Conservation (phyloP, 2,888 invertebrate species). For the Apotomis capreana region DNA sequence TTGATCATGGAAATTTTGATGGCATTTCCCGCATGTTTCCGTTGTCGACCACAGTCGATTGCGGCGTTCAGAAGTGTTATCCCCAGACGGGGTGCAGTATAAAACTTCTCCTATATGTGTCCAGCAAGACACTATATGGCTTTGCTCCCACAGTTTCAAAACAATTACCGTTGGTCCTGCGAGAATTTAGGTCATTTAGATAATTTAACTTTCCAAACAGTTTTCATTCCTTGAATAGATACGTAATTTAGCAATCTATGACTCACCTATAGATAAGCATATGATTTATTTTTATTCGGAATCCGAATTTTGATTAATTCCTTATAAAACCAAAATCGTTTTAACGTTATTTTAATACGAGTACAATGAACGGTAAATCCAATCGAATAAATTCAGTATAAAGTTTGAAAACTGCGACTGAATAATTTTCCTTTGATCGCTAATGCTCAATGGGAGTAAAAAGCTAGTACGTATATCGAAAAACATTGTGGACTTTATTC, state of each 20-base stretch:
- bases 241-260: too few relatives aligned
- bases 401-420: constrained; percentile 35
- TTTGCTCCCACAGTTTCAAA: constrained; percentile 17
- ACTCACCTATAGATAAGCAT: too few relatives aligned
- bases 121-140: background rate
- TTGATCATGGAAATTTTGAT: too few relatives aligned
- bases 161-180: constrained; percentile 1
- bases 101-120: constrained; percentile 20
- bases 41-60: too few relatives aligned
- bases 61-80: background rate
- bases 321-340: constrained; percentile 6
- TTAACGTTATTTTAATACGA: constrained; percentile 15
- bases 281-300: background rate
- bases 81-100: background rate
- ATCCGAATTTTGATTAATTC: background rate
- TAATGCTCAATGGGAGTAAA: constrained; percentile 21
- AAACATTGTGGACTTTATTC: background rate
- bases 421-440: constrained; percentile 36
- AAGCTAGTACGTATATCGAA: background rate
- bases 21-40: too few relatives aligned
- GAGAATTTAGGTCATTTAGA: background rate
- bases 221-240: too few relatives aligned
- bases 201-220: constrained; percentile 6
- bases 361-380: constrained; percentile 28
- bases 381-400: constrained; percentile 30